These are phyloP conservation scores for Apostichopus leukothele DNA, from an alignment of 53 echinoderm and acorn worm species.

Conservation along the genomic window DNA sequence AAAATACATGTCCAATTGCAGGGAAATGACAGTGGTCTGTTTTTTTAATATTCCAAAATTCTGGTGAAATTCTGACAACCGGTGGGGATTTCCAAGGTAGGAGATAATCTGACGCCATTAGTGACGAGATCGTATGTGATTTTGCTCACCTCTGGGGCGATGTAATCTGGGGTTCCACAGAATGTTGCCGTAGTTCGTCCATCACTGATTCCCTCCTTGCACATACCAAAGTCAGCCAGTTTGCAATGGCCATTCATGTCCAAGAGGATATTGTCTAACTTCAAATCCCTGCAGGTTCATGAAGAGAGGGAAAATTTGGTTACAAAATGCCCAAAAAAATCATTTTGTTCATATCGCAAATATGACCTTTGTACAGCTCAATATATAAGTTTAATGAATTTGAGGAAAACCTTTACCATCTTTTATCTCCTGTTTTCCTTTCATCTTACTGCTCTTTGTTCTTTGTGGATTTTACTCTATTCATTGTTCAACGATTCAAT, in stretches of 20 bases:
- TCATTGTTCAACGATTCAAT: no score
- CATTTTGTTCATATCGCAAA: background rate
- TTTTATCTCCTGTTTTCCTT: no score
- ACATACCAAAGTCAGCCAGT: conserved; percentile 99
- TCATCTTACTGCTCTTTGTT: no score
- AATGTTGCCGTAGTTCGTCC: conserved; percentile 91
- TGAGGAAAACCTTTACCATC: no score
- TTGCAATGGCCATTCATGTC: conserved; percentile 98
- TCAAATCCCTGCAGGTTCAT: conserved; percentile 76
- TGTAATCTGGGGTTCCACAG: conserved; percentile 97
- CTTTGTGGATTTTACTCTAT: no score
- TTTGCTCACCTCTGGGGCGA: conserved; percentile 85
- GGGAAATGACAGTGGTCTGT: no score
- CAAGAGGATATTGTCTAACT: conserved; percentile 96
- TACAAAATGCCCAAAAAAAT: background rate
- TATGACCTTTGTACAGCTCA: no score
- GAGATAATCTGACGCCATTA: background rate
- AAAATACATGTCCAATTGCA: no score
- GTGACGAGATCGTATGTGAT: background rate
- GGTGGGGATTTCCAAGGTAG: no score
- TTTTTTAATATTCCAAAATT: no score
- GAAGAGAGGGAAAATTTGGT: background rate
- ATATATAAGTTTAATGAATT: no score
- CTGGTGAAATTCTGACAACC: no score
- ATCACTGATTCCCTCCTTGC: conserved; percentile 92